Evolutionary conservation across 2,888 invertebrate species (phyloP), one percentile per base, ranked within the genome.

Genomic region (Thumatha senex): DNA sequence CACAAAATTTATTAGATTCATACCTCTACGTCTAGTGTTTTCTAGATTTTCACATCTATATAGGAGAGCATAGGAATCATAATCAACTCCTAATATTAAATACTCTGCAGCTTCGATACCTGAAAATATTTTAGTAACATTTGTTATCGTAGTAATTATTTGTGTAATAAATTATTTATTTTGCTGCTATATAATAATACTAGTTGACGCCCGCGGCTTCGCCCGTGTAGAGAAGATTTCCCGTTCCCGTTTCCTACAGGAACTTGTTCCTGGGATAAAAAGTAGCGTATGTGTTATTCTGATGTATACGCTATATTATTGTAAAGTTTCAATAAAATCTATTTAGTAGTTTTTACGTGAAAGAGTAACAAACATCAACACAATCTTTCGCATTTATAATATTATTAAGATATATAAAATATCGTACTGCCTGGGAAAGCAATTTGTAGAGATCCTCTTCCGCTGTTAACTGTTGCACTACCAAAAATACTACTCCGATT

Each of bases 51-150:
- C 76, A 67, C 95, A 95, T 30, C 93, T 92, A 88, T 93, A 94
- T 0, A 93, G 92, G 0, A 94, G 89, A 1, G 93, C 82, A 61
- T 92, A 94, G 35, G 84, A 81, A 0, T 77, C 78, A 67, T 94
- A 95, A 73, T 95, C 94, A 0, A 94, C 94, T 40, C 87, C 73
- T 15, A 79, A 62, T 13, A 80, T 54, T 63, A 67, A 73, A n/a
- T 73, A 66, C 9, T 76, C 66, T 8, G 61, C 57, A 1, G 43
- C 24, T 10, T 43, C 45, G 2, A 38, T 14, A 11, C 44, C 74
- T 74, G 47, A 18, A 66, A 70, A 24, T 7, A 0, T 7, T 39
- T 39, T 11, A 18, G 7, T 39, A n/a, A n/a, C 0, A 7, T n/a
- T 39, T 15, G 3, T 18, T 39, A 3, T 24, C 18, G 15, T 7